Evolutionary conservation across 2,113 vertebrate genomes (phyloP).

Genomic region (Neomonachus schauinslandi): DNA sequence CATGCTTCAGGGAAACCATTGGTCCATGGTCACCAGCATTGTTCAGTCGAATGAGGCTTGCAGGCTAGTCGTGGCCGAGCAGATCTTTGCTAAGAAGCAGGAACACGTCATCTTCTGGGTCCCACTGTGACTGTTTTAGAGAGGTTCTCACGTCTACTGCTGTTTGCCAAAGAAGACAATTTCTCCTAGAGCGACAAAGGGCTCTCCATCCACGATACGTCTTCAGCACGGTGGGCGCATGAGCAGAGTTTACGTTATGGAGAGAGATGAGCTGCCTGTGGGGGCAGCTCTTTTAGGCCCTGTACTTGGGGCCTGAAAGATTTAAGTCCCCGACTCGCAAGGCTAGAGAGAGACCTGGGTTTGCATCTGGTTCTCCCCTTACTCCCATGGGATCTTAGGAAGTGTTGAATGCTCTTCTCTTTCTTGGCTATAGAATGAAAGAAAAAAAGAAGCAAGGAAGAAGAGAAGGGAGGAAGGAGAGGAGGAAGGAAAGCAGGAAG

Average conservation of each 20-base stretch:
- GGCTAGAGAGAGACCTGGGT: background rate
- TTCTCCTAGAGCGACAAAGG: background rate
- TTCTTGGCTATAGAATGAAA: background rate
- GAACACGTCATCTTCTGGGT: background rate
- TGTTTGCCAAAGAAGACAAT: background rate
- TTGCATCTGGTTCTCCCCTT: background rate
- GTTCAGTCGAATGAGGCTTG: too few species aligned
- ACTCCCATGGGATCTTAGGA: background rate
- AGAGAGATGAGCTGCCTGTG: fast-evolving
- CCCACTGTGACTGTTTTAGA: background rate
- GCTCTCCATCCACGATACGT: fast-evolving
- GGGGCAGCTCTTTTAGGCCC: background rate
- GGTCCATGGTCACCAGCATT: background rate
- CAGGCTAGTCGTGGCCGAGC: background rate
- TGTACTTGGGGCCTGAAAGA: background rate
- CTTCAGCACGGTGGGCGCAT: fast-evolving
- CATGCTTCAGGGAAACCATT: background rate
- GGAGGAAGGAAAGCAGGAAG: fast-evolving
- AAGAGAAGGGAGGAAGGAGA: fast-evolving
- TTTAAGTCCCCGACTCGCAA: background rate
- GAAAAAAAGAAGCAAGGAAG: background rate
- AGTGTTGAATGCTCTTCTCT: background rate
- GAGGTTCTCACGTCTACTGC: background rate
- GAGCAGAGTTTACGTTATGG: fast-evolving
- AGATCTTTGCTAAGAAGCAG: too few species aligned